Base-by-base conservation (phyloP, 2,888 invertebrate species). In the Caenorhabditis imperialis region DNA sequence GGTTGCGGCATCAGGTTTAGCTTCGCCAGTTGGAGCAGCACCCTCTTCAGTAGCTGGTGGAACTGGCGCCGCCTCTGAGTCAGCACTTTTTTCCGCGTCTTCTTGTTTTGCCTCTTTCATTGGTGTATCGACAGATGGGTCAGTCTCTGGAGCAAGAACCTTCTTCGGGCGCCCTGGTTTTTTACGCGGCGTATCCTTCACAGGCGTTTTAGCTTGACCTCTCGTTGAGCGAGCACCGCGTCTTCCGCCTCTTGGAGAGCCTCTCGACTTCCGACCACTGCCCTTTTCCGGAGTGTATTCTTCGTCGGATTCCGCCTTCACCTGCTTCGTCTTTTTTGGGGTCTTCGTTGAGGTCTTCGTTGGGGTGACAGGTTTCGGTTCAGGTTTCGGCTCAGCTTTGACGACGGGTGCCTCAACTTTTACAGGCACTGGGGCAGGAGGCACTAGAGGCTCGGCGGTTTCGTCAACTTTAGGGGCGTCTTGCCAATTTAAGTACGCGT, bases 281-380 rank as follows among this genome's bases (percentile, higher is more conserved):
- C 40, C 35, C n/a, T 27, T 62, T 1, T 16, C 18, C 5, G 63
- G 63, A 22, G 40, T 47, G 30, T 54, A 63, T 16, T 63, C 62
- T 33, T 62, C 62, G 8, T 45, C 51, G n/a, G 42, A 42, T 12
- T 35, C 37, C 7, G 45, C 50, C 2, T n/a, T 35, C 25, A 12
- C 12, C 25, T 40, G 3, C 7, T 14, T 37, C 27, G 23, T 14
- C 20, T 23, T 22, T 35, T 45, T 20, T 25, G 23, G 3, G 27
- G 12, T 6, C 27, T 14, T 25, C 63, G 38, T 51, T 16, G n/a
- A 22, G 51, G 4, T 53, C 23, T 16, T 37, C 51, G 38, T 42
- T 12, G n/a, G n/a, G 8, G 16, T 22, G 7, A 8, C n/a, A 0
- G 16, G 23, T 23, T 51, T 18, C 12, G n/a, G 30, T 18, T 51